Evolutionary conservation across 2,888 invertebrate genomes (phyloP), one percentile per base, ranked within the genome.

Genomic region (Rapana venosa): DNA sequence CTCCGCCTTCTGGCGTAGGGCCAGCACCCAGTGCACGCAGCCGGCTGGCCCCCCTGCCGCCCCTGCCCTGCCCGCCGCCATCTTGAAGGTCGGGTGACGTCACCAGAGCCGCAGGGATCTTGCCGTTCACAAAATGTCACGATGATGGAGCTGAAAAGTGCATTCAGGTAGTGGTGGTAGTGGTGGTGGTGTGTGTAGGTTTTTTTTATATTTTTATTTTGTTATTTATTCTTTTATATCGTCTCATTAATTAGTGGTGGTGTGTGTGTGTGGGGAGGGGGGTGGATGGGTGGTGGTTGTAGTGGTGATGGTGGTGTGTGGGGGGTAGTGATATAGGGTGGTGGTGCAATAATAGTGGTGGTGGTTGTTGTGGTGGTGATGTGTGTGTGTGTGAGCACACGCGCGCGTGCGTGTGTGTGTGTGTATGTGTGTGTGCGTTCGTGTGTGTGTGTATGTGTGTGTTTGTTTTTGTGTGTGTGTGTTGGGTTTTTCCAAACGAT

Each of bases 1-100:
- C 32, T 90, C 84, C 5, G 90, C 88, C 15, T 74, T 90, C 35
- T 74, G 81, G 22, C 90, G 89, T 6, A 81, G 77, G 61, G 74
- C 77, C 56, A 11, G 22, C 22, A 90, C 0, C 87, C 87, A 36
- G 36, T 87, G 58, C 81, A 81, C 26, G 26, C 58, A 77, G 32
- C 32, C 70, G n/a, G n/a, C n/a, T n/a, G n/a, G n/a, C n/a, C n/a
- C n/a, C n/a, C n/a, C n/a, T n/a, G n/a, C n/a, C 47, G 47, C 47
- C 47, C 47, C 47, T 5, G 26, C n/a, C 0, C 15, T 30, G 0
- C 47, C 70, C 0, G n/a, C 70, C 11, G 70, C 36, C 87, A 87
- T 87, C 15, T 61, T 35, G 66, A 20, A 58, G n/a, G 15, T 32
- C 58, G 58, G n/a, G 30, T 58, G 58, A 56, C 36, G 84, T 83